These are phyloP conservation scores for Euplagia quadripunctaria DNA, from an alignment of 2,888 invertebrate species.

Conservation along the genomic window DNA sequence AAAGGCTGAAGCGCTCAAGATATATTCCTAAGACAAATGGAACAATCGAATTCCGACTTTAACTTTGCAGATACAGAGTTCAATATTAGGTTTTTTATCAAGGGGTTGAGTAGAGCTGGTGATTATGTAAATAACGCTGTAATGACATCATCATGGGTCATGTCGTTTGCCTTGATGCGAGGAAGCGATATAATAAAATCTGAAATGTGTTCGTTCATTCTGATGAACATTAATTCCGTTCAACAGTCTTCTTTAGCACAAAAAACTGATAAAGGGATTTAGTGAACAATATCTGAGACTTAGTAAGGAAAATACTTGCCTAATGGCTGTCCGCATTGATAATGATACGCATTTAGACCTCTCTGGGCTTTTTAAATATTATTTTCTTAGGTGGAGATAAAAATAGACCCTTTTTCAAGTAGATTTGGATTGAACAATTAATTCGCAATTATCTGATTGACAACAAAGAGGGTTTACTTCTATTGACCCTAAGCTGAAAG, in stretches of 20 bases:
- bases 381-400: neutral
- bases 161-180: conserved; percentile 72
- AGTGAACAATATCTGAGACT: conserved; percentile 29
- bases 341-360: conserved; percentile 35
- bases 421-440: neutral
- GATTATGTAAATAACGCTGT: conserved; percentile 79
- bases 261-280: conserved; percentile 39
- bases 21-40: conserved; percentile 44
- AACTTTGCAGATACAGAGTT: conserved; percentile 33
- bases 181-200: conserved; percentile 71
- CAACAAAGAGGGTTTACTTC: neutral
- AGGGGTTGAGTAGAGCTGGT: conserved; percentile 55
- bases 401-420: neutral
- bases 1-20: conserved; percentile 52
- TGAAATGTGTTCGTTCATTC: conserved; percentile 61
- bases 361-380: conserved; percentile 23
- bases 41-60: conserved; percentile 44
- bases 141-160: conserved; percentile 77
- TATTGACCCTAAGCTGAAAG: neutral
- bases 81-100: conserved; percentile 43
- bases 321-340: conserved; percentile 36
- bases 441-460: neutral
- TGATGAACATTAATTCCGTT: conserved; percentile 49
- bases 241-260: conserved; percentile 11
- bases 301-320: conserved; percentile 27